Conservation (phyloP, 35 echinoderm and acorn worm species). For the Holothuria glaberrima region DNA sequence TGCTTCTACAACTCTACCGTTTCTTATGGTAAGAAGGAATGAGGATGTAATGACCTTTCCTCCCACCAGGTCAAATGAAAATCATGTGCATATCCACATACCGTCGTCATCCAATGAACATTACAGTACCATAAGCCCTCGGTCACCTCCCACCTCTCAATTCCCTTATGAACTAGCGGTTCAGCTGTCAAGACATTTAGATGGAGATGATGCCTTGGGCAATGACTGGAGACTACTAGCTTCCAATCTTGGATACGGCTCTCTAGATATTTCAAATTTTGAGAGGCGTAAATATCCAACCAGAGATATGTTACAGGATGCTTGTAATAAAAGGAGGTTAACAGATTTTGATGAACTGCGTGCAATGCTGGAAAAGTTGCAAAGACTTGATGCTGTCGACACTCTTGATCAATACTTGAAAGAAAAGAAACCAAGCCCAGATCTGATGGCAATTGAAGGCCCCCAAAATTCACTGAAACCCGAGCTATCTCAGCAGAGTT, state of each 20-base stretch:
- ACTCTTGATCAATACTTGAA: neutral
- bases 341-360: neutral
- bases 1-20: neutral
- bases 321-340: neutral
- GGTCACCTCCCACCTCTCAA: constrained; percentile 8
- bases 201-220: neutral
- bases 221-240: neutral
- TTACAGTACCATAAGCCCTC: neutral
- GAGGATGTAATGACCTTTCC: neutral
- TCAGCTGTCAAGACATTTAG: neutral
- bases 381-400: neutral
- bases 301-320: neutral
- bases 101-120: neutral
- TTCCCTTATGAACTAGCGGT: neutral
- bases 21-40: neutral
- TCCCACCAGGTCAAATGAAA: neutral
- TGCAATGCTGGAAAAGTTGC: neutral
- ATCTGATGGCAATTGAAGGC: neutral
- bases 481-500: neutral
- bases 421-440: neutral
- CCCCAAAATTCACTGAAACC: neutral
- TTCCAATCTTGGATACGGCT: neutral
- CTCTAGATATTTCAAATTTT: neutral
- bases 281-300: neutral
- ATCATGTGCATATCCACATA: constrained; percentile 3